A percentile compares a stretch with the other conserved stretches of the same genome.
Conservation (phyloP, 2,888 invertebrate species). For the Drosophila neotestacea region DNA sequence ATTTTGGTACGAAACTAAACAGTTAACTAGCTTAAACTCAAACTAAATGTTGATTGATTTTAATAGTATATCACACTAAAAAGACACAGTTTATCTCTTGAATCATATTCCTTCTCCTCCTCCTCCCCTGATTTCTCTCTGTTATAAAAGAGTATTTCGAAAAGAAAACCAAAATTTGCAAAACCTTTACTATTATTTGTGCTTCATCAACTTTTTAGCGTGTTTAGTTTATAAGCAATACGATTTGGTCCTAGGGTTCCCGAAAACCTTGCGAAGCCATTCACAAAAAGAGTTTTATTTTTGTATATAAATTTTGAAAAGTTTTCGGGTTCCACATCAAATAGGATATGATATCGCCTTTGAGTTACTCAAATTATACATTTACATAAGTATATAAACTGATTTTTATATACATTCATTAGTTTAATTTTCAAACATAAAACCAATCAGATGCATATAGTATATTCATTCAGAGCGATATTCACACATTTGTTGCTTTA, state of each 20-base stretch:
- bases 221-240: conserved; percentile 70
- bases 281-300: conserved; percentile 44
- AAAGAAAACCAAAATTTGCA: conserved; percentile 42
- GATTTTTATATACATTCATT: conserved; percentile 39
- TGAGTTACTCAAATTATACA: conserved; percentile 52
- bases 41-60: conserved; percentile 42
- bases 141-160: conserved; percentile 71
- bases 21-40: conserved; percentile 38
- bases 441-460: conserved; percentile 34
- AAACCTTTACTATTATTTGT: conserved; percentile 36
- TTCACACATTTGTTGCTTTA: conserved; percentile 54
- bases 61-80: conserved; percentile 44
- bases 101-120: background rate
- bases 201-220: conserved; percentile 50
- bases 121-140: conserved; percentile 26
- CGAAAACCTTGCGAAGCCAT: conserved; percentile 26
- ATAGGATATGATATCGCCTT: conserved; percentile 15
- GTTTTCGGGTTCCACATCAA: conserved; percentile 10
- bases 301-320: conserved; percentile 45
- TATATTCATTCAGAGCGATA: conserved; percentile 46
- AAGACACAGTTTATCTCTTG: conserved; percentile 10
- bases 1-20: conserved; percentile 49
- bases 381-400: conserved; percentile 27
- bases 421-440: conserved; percentile 23
- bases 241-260: conserved; percentile 33